Percentiles rank a stretch among this genome's conserved stretches.
Conservation (phyloP, 2,113 vertebrate species). For the Rhinoderma darwinii region DNA sequence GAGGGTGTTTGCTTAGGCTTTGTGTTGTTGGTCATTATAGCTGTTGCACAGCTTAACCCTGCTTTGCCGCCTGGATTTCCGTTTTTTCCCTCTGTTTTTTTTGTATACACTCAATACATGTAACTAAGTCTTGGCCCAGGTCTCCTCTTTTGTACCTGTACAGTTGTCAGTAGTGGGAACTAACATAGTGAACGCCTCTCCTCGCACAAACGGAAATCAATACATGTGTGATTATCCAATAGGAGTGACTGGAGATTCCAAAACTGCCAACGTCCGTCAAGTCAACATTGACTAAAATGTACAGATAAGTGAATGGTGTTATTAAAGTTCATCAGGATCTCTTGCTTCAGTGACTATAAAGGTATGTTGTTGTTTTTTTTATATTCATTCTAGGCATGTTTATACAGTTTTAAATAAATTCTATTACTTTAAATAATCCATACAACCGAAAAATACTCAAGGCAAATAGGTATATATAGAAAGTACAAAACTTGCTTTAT, state of each 20-base stretch:
- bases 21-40: neutral
- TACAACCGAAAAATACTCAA: too few species aligned
- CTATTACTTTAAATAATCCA: neutral
- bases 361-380: neutral
- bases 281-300: neutral
- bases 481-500: too few species aligned
- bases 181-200: neutral
- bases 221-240: neutral
- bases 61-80: constrained; percentile 17
- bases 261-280: neutral
- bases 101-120: neutral
- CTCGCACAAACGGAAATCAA: neutral
- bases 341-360: neutral
- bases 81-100: constrained; percentile 10
- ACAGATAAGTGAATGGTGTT: neutral
- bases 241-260: neutral
- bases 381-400: neutral
- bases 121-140: neutral
- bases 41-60: neutral
- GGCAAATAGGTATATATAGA: too few species aligned
- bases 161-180: neutral
- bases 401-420: neutral
- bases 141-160: constrained; percentile 3
- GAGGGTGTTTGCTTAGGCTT: constrained; percentile 33
- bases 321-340: neutral